Percentiles rank a stretch among this genome's conserved stretches.
Conservation (phyloP, 2,113 vertebrate genomes). For the Dendropsophus ebraccatus region DNA sequence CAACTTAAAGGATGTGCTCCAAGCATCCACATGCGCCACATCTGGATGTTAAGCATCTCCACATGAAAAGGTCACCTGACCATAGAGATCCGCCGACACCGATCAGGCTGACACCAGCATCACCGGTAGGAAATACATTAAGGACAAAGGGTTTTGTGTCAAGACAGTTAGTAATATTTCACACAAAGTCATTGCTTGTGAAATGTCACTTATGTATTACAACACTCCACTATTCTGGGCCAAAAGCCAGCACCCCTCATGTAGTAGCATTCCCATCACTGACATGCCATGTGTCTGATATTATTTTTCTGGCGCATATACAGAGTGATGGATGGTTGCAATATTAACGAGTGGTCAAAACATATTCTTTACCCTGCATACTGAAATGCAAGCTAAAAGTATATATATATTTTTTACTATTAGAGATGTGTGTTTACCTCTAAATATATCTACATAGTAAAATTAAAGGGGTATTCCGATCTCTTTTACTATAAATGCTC, state of each 20-base stretch:
- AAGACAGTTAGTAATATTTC: constrained; percentile 4
- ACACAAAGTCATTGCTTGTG: not conserved
- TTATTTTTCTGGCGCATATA: not conserved
- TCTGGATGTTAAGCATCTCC: not conserved
- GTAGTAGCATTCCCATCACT: not conserved
- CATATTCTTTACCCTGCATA: too few species aligned
- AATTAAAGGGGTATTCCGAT: too few species aligned
- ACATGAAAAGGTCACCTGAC: not conserved
- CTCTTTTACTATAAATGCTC: too few species aligned
- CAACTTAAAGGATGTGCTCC: not conserved
- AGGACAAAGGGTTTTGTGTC: not conserved
- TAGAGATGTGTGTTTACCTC: not conserved
- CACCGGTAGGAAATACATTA: not conserved
- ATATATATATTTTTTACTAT: not conserved
- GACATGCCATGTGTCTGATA: constrained; percentile 26
- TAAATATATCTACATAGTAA: not conserved
- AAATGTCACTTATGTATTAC: constrained; percentile 13
- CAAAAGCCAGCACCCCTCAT: constrained; percentile 5
- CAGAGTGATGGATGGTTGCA: not conserved
- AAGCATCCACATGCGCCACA: constrained; percentile 30
- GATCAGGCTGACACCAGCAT: not conserved
- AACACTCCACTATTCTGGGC: constrained; percentile 23
- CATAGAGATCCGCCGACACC: not conserved
- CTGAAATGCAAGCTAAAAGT: too few species aligned
- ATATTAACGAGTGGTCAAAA: constrained; percentile 9